A percentile compares a stretch with the other conserved stretches of the same genome.
Conservation (phyloP, 2,888 invertebrate genomes). For the Xanthia togata region DNA sequence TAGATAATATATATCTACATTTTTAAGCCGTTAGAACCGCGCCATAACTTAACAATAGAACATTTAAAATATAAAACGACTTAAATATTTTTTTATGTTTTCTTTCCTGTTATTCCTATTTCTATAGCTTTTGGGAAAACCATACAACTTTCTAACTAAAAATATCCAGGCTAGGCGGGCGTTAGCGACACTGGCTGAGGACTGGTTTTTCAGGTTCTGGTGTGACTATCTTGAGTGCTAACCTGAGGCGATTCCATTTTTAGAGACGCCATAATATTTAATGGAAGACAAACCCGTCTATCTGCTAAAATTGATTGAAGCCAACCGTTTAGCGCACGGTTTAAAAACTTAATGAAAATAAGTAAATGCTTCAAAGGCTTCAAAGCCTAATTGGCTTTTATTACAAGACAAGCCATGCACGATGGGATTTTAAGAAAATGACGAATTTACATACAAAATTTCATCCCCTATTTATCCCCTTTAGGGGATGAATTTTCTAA, state of each 20-base stretch:
- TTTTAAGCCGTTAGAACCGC: conserved; percentile 20
- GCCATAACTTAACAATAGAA: conserved; percentile 8
- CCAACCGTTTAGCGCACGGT: not conserved
- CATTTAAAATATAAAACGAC: conserved; percentile 9
- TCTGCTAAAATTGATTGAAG: not conserved
- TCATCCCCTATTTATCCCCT: not conserved
- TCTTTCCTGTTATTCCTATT: conserved; percentile 1
- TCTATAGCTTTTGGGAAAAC: conserved; percentile 9
- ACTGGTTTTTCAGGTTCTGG: conserved; percentile 24
- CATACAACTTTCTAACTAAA: conserved; percentile 37
- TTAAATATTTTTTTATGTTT: conserved; percentile 15
- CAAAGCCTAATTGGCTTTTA: not conserved
- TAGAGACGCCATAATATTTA: not conserved
- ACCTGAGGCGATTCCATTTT: conserved; percentile 7
- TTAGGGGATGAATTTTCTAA: not conserved
- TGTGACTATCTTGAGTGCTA: not conserved
- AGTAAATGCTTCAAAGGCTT: not conserved
- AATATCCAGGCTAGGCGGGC: not conserved
- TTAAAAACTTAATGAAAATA: not conserved
- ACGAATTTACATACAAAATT: not conserved
- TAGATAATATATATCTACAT: conserved; percentile 5
- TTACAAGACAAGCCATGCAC: not conserved
- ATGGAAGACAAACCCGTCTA: not conserved
- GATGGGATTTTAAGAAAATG: not conserved
- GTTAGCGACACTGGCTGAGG: not conserved